Evolutionary conservation across 2,797 vertebrate species (phyloP), one percentile per base, ranked within the genome.

Genomic region (Mormyrops attenuatus): DNA sequence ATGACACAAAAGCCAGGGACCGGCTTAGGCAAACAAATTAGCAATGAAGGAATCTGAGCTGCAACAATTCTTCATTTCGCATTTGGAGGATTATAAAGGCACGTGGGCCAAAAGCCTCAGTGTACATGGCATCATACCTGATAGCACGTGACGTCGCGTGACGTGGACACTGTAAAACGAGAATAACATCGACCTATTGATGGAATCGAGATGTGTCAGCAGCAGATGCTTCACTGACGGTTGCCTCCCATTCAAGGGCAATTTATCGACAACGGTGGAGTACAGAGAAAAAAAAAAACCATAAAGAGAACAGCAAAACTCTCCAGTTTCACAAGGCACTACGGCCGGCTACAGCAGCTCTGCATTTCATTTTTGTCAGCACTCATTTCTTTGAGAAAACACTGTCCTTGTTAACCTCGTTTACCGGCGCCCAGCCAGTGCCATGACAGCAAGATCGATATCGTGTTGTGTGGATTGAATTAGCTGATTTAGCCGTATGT

Each of bases 1-100:
- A 80, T 80, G 38, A 80, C 73, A 80, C 73, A 80, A 80, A 80
- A 80, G 7, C 73, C 73, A 80, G 17, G 73, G 73, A 80, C 73
- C 38, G 73, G 38, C 73, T 80, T 80, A n/a, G 73, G 34, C 73
- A 38, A 80, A 80, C 73, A 80, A 80, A 80, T 80, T 80, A 80
- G 73, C 73, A 6, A 80, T 44, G 73, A 80, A 80, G 73, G 73
- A 80, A 44, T 80, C 34, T 44, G 73, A 80, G 38, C 73, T 44
- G 38, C 17, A 17, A 44, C 73, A 80, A 80, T 73, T 73, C 34
- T 80, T 44, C 73, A 80, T 80, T n/a, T 80, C n/a, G 73, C 34
- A 20, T 44, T 80, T 44, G 73, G 38, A 9, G 73, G 17, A 41
- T 80, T 44, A 80, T n/a, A 80, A 80, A n/a, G 34, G 38, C 38